These are phyloP conservation scores for Salvelinus sp. DNA, from an alignment of 2,113 vertebrate genomes.

Conservation along the genomic window DNA sequence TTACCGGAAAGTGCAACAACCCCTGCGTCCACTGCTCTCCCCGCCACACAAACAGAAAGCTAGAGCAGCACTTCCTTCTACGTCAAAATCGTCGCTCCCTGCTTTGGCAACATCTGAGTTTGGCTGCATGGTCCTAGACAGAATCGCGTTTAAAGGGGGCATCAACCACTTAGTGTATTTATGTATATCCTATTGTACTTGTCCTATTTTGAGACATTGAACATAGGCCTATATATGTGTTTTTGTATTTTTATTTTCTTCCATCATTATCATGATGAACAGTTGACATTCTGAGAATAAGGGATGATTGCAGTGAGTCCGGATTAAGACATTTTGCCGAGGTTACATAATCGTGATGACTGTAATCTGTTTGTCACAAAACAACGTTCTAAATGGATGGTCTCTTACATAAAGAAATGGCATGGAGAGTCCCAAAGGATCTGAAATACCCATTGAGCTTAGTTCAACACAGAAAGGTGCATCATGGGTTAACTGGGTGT, in stretches of 20 bases:
- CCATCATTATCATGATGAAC: too few species aligned
- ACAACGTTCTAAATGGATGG: constrained; percentile 4
- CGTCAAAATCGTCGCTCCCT: constrained; percentile 28
- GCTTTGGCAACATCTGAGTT: constrained; percentile 9
- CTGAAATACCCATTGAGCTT: background rate
- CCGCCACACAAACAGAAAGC: too few species aligned
- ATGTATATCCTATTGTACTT: too few species aligned
- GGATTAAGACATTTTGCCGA: background rate
- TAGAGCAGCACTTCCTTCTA: constrained; percentile 45
- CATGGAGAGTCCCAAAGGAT: background rate
- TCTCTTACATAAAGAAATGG: constrained; percentile 30
- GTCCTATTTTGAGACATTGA: too few species aligned
- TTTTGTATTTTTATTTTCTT: too few species aligned
- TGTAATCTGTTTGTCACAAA: background rate
- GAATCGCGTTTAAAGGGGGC: background rate
- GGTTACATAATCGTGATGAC: background rate
- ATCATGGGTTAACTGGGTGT: too few species aligned
- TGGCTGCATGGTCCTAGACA: constrained; percentile 19
- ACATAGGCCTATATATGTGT: too few species aligned
- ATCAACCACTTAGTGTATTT: too few species aligned
- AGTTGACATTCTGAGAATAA: too few species aligned
- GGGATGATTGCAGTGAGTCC: too few species aligned
- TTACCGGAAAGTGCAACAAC: background rate
- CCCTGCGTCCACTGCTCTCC: background rate
- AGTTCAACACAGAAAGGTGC: too few species aligned